Percentiles rank a stretch among this genome's conserved stretches.
These are phyloP conservation scores for Ciconia maguari DNA, from an alignment of 2,113 vertebrate genomes.

Conservation along the genomic window DNA sequence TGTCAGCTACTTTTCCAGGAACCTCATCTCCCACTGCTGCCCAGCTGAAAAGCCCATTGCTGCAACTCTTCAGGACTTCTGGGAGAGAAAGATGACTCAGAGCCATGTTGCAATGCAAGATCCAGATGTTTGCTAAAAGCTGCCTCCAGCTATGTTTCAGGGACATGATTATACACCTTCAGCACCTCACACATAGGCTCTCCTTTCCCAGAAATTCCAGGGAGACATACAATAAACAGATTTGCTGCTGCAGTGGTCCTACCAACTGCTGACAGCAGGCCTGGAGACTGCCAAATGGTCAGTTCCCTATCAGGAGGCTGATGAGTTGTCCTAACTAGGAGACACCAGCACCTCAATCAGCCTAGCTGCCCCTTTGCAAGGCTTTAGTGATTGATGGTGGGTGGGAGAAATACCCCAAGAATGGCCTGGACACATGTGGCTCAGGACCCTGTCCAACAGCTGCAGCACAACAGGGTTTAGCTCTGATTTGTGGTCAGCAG, in stretches of 20 bases:
- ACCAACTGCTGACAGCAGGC: not conserved
- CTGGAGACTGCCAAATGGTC: not conserved
- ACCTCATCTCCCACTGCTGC: not conserved
- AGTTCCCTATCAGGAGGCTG: not conserved
- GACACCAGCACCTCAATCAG: not conserved
- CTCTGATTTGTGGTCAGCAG: not conserved
- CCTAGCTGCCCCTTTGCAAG: not conserved
- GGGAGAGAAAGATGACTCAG: not conserved
- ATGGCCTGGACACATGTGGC: not conserved
- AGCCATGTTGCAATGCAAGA: not conserved
- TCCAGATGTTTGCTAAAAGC: not conserved
- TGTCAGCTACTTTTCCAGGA: not conserved
- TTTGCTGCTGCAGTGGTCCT: not conserved
- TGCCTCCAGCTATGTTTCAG: not conserved
- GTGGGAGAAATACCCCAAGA: not conserved
- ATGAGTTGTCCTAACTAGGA: not conserved
- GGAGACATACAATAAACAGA: not conserved
- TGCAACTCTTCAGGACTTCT: not conserved
- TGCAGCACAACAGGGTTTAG: not conserved
- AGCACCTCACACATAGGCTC: not conserved
- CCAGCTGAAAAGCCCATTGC: not conserved
- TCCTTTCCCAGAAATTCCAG: not conserved
- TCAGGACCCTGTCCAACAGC: not conserved
- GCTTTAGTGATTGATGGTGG: not conserved
- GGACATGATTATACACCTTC: not conserved